A percentile compares a stretch with the other conserved stretches of the same genome.
phyloP scores from a whole-genome alignment of 2,888 invertebrate species.

The Hofmannophila pseudospretella region DNA sequence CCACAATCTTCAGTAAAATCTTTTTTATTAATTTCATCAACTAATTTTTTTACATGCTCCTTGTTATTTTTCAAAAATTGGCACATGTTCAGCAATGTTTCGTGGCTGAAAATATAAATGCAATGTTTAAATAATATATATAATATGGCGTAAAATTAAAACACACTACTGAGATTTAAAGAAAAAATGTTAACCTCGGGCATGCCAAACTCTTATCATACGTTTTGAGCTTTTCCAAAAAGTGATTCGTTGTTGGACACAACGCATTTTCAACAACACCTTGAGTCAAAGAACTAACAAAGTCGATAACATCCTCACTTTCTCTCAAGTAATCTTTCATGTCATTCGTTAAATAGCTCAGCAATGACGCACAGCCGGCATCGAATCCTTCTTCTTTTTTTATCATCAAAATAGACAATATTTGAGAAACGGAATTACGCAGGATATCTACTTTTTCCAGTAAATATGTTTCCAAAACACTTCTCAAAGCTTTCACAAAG shows the following conservation, averaged over 20 bases:
- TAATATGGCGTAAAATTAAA: not conserved
- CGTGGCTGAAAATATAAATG: constrained; percentile 47
- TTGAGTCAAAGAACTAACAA: constrained; percentile 35
- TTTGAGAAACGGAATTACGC: constrained; percentile 62
- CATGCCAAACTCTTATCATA: constrained; percentile 40
- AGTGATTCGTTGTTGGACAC: constrained; percentile 31
- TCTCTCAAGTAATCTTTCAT: constrained; percentile 58
- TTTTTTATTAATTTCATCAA: constrained; percentile 69
- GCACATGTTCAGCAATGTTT: constrained; percentile 73
- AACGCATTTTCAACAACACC: constrained; percentile 16
- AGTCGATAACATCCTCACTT: constrained; percentile 61
- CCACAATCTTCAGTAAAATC: constrained; percentile 83
- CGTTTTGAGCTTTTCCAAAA: constrained; percentile 42
- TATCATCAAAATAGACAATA: constrained; percentile 73
- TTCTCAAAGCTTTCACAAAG: constrained; percentile 56
- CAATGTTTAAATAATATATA: not conserved
- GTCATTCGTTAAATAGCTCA: constrained; percentile 74
- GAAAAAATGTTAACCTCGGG: constrained; percentile 41
- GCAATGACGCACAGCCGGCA: constrained; percentile 48
- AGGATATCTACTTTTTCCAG: constrained; percentile 58
- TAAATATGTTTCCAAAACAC: constrained; percentile 56
- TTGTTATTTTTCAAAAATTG: constrained; percentile 73
- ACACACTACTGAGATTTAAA: not conserved
- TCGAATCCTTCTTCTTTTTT: constrained; percentile 46
- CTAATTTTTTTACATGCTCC: constrained; percentile 69